Evolutionary conservation across 2,113 vertebrate genomes (phyloP).

Genomic region (Cygnus buccinator): DNA sequence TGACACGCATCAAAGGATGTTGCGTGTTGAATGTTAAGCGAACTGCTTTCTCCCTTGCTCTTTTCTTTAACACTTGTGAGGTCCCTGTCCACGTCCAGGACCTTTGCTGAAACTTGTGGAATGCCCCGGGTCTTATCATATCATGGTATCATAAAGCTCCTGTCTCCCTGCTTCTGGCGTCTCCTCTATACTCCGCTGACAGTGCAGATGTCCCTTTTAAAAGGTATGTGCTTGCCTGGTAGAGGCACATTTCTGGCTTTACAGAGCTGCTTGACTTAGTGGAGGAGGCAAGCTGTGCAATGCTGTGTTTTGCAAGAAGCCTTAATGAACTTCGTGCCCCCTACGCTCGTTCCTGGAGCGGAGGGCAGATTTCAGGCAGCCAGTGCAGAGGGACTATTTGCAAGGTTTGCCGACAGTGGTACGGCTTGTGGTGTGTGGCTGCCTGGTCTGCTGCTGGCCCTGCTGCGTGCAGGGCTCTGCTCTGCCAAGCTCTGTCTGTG

Average conservation of each 20-base stretch:
- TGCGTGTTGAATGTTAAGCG: not conserved
- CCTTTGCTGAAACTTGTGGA: not conserved
- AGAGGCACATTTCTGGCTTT: not conserved
- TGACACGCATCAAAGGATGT: not conserved
- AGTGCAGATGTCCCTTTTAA: not conserved
- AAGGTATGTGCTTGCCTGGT: not conserved
- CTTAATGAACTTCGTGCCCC: not conserved
- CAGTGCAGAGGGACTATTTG: rapidly evolving
- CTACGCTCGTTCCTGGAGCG: not conserved
- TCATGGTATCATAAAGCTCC: rapidly evolving
- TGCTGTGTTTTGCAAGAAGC: not conserved
- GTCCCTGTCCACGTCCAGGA: not conserved
- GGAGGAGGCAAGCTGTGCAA: not conserved
- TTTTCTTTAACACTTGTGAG: not conserved
- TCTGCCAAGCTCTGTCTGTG: not conserved
- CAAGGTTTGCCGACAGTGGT: not conserved
- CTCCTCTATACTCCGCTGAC: not conserved
- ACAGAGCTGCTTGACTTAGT: not conserved
- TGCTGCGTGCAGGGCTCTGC: rapidly evolving
- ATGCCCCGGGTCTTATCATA: not conserved
- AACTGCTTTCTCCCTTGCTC: not conserved
- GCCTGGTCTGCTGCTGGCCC: not conserved
- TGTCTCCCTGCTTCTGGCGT: not conserved
- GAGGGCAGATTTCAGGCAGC: not conserved
- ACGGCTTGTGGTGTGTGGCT: not conserved